These are phyloP conservation scores for Flexamia atlantica DNA, from an alignment of 2,888 invertebrate genomes.

Conservation along the genomic window DNA sequence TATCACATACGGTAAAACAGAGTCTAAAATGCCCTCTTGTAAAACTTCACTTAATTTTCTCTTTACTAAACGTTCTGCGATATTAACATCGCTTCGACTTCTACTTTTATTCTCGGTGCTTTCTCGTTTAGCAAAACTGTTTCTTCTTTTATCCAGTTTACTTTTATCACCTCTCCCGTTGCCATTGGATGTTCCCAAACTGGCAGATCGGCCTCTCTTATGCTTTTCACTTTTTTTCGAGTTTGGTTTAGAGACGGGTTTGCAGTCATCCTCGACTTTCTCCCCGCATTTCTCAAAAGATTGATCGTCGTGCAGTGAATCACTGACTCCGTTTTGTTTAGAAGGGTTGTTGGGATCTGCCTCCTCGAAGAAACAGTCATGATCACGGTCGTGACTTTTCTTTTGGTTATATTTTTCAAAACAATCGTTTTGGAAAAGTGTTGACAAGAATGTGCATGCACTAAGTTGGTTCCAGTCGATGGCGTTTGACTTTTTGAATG, in stretches of 20 bases:
- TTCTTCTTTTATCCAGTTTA: conserved; percentile 41
- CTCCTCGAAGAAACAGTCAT: conserved; percentile 17
- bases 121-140: conserved; percentile 32
- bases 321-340: conserved; percentile 23
- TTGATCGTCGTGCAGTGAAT: neutral
- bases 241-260: conserved; percentile 43
- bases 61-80: conserved; percentile 71
- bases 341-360: neutral
- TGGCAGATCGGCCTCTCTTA: conserved; percentile 52
- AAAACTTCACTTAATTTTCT: conserved; percentile 80
- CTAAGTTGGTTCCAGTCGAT: conserved; percentile 77
- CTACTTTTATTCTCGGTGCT: conserved; percentile 49
- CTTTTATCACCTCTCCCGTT: conserved; percentile 32
- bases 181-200: conserved; percentile 26
- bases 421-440: conserved; percentile 40
- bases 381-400: conserved; percentile 34
- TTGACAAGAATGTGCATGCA: conserved; percentile 67
- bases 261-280: conserved; percentile 23
- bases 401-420: conserved; percentile 31
- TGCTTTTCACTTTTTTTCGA: conserved; percentile 43
- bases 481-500: conserved; percentile 72
- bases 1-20: conserved; percentile 87
- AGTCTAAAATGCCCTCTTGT: conserved; percentile 90
- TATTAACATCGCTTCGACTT: conserved; percentile 53
- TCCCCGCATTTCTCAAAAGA: neutral